phyloP scores from a whole-genome alignment of 2,888 invertebrate species.

The Flabesymbios commensalis region DNA sequence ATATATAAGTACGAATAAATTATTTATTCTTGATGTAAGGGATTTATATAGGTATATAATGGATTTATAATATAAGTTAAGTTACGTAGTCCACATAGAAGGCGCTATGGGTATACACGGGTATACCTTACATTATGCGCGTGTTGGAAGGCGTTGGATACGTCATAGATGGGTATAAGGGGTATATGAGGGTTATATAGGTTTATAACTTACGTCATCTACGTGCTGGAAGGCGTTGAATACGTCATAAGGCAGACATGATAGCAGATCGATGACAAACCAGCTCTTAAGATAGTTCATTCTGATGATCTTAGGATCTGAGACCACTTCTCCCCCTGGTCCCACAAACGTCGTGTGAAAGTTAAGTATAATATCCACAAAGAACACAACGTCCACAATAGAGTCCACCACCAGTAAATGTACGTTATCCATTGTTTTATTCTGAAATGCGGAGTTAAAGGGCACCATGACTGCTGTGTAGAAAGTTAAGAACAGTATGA shows the following conservation, averaged over 20 bases:
- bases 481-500: conserved; percentile 98
- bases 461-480: conserved; percentile 99
- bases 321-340: conserved; percentile 80
- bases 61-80: no score
- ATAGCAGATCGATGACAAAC: conserved; percentile 98
- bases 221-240: conserved; percentile 86
- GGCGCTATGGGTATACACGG: no score
- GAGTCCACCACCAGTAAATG: conserved; percentile 67
- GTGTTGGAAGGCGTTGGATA: no score
- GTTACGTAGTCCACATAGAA: no score
- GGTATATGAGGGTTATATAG: no score
- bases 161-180: no score
- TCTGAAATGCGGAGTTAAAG: conserved; percentile 99
- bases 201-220: conserved; percentile 30
- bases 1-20: no score
- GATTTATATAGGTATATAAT: no score
- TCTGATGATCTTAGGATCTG: conserved; percentile 79
- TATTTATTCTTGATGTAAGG: no score
- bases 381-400: conserved; percentile 99
- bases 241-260: conserved; percentile 99
- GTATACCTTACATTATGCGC: no score
- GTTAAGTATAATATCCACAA: conserved; percentile 99
- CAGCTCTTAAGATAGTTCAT: conserved; percentile 97
- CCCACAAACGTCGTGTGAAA: conserved; percentile 99
- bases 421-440: conserved; percentile 76